Evolutionary conservation across 2,888 invertebrate genomes (phyloP).

Genomic region (Tortricodes alternella): DNA sequence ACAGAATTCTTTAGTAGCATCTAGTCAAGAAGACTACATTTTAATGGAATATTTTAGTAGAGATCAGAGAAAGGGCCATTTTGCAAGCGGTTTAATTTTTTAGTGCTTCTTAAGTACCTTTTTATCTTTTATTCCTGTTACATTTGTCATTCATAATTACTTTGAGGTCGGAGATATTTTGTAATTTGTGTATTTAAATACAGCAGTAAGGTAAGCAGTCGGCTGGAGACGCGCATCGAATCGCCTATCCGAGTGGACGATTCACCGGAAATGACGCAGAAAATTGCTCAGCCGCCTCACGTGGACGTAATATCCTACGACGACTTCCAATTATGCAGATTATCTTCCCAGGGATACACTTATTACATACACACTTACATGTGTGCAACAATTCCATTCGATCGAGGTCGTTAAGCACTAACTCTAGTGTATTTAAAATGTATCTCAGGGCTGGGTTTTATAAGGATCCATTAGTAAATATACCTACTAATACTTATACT

Average conservation of each 20-base stretch:
- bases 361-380: slow-evolving; percentile 57
- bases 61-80: slow-evolving; percentile 15
- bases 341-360: slow-evolving; percentile 67
- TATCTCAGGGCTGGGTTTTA: background rate
- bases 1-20: slow-evolving; percentile 18
- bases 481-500: too few relatives aligned
- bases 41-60: slow-evolving; percentile 25
- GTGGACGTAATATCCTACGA: slow-evolving; percentile 79
- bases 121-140: background rate
- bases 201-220: slow-evolving; percentile 35
- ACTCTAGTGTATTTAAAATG: slow-evolving; percentile 1
- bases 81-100: slow-evolving; percentile 12
- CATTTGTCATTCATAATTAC: slow-evolving; percentile 2
- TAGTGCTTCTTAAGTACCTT: background rate
- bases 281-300: slow-evolving; percentile 77
- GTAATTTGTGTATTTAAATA: slow-evolving; percentile 63
- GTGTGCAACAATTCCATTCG: slow-evolving; percentile 28
- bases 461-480: too few relatives aligned
- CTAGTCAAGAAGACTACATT: slow-evolving; percentile 6
- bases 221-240: slow-evolving; percentile 54
- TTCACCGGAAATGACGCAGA: slow-evolving; percentile 79
- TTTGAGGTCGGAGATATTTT: slow-evolving; percentile 38
- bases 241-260: slow-evolving; percentile 63
- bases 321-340: slow-evolving; percentile 81
- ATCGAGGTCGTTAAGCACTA: slow-evolving; percentile 4